Base-by-base conservation (phyloP, 37 sponge, comb jelly and placozoan genomes). In the Oopsacas minuta region DNA sequence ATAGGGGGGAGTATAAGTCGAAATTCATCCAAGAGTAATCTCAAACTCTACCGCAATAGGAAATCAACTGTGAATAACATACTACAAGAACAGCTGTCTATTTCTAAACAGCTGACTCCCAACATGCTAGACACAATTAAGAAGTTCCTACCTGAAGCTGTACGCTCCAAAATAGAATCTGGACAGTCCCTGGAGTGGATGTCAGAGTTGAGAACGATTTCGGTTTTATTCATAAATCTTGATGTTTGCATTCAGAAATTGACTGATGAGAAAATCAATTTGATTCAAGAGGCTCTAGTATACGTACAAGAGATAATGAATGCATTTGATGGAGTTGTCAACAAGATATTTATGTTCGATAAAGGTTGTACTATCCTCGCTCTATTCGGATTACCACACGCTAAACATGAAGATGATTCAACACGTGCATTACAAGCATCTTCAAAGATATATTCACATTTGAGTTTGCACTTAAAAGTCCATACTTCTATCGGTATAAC, bases 261-360 rank as follows among this genome's bases (percentile, higher is more conserved):
- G 0, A 84, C 53, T 20, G 49, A 23, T 10, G 86, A 75, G 25
- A 88, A 88, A 83, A 81, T 88, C 1, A 34, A 52, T 1, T 82
- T 92, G 36, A 83, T 92, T 22, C 92, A 92, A 52, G 83, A 0
- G 10, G 88, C 90, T 37, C 90, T 92, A 46, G 75, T 61, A 12
- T 61, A 61, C 75, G 75, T 61, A 5, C 75, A 61, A 34, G 75
- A 61, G 75, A 61, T n/a, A 61, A 61, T 61, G 42, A 85, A 38
- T 82, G n/a, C 23, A 0, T 22, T 38, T 87, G 81, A 69, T 88
- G 96, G 96, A 5, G 82, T 89, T 0, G 46, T 95, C 49, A 95
- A 95, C 89, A 95, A 95, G 82, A 86, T 95, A 34, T 95, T 93
- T 83, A 95, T 92, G 93, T 95, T 95, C 89, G 96, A 95, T 81